These are phyloP conservation scores for Parnassius apollo DNA, from an alignment of 2,888 invertebrate species.

Conservation along the genomic window DNA sequence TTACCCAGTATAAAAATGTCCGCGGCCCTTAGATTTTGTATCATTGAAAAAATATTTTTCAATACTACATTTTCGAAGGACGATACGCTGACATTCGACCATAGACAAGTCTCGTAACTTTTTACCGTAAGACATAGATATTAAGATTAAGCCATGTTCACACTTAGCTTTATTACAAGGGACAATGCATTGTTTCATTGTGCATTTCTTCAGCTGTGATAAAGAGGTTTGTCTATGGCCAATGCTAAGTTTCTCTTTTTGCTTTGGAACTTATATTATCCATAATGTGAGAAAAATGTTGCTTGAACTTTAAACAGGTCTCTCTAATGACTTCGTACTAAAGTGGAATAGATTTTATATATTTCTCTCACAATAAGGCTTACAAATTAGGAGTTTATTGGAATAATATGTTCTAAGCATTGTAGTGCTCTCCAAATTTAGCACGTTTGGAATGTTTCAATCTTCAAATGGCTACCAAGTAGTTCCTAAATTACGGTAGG, in stretches of 20 bases:
- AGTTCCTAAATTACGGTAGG: slow-evolving; percentile 79
- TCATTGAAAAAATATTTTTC: neutral
- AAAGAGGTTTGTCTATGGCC: slow-evolving; percentile 76
- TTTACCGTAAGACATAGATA: slow-evolving; percentile 75
- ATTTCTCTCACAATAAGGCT: too few relatives aligned
- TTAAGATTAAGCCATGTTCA: slow-evolving; percentile 72
- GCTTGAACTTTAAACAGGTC: too few relatives aligned
- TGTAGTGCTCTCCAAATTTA: slow-evolving; percentile 35
- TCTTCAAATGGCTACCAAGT: slow-evolving; percentile 58
- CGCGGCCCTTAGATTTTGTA: neutral
- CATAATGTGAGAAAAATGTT: too few relatives aligned
- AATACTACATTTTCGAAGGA: neutral
- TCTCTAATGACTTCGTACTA: too few relatives aligned
- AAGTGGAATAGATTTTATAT: too few relatives aligned
- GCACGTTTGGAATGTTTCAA: slow-evolving; percentile 36
- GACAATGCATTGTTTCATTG: slow-evolving; percentile 65
- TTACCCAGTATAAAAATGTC: slow-evolving; percentile 44
- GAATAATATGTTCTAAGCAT: slow-evolving; percentile 2
- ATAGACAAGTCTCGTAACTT: slow-evolving; percentile 73
- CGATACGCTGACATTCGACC: slow-evolving; percentile 39
- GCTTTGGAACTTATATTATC: slow-evolving; percentile 30
- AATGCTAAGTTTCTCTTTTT: slow-evolving; percentile 35
- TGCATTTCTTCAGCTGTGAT: slow-evolving; percentile 79
- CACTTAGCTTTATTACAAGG: slow-evolving; percentile 69
- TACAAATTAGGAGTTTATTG: neutral